These are phyloP conservation scores for Bufo bufo DNA, from an alignment of 2,113 vertebrate species.

Conservation along the genomic window DNA sequence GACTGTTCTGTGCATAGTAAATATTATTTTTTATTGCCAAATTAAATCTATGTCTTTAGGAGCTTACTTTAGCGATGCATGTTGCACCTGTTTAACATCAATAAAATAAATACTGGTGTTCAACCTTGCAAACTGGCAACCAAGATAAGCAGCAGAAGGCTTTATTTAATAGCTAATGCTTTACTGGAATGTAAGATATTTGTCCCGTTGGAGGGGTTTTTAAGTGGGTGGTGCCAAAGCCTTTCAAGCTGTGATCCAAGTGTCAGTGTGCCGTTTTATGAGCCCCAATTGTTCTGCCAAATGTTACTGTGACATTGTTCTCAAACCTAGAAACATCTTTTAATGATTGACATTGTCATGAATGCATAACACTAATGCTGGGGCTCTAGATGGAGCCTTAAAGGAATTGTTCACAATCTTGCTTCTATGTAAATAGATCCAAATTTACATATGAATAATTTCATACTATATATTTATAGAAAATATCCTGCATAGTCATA, in stretches of 20 bases:
- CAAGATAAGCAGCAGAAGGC: conserved; percentile 35
- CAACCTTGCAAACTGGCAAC: conserved; percentile 14
- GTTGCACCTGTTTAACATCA: conserved; percentile 51
- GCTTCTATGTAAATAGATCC: not conserved
- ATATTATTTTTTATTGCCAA: conserved; percentile 60
- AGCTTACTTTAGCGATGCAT: conserved; percentile 46
- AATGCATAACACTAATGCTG: not conserved
- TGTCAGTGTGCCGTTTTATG: not conserved
- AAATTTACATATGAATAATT: too few species aligned
- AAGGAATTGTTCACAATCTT: not conserved
- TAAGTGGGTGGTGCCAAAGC: not conserved
- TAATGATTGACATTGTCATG: not conserved
- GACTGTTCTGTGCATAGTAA: conserved; percentile 42
- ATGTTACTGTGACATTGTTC: not conserved
- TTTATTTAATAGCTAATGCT: conserved; percentile 26
- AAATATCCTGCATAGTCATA: too few species aligned
- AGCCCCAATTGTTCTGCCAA: conserved; percentile 16
- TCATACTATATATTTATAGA: too few species aligned
- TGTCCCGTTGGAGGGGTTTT: not conserved
- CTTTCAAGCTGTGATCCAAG: not conserved
- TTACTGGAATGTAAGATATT: not conserved
- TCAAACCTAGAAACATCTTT: not conserved
- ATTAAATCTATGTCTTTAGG: conserved; percentile 51
- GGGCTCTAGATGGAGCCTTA: not conserved
- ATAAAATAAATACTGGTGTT: conserved; percentile 4